phyloP scores from a whole-genome alignment of 2,797 vertebrate genomes.

The Leptodactylus fallax region DNA sequence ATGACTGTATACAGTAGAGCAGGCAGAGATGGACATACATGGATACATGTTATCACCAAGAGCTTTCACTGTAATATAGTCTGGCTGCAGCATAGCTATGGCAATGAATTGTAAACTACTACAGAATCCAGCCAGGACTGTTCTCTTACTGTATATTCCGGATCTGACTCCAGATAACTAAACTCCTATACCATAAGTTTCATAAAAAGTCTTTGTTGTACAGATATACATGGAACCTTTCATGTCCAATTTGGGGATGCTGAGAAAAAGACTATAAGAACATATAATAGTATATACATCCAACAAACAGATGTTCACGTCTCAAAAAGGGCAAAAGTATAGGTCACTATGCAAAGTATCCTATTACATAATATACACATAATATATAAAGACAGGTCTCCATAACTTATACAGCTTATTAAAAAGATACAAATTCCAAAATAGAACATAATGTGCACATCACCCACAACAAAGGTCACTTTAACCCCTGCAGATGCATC shows the following conservation, averaged over 20 bases:
- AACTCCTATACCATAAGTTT: neutral
- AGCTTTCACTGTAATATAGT: slow-evolving; percentile 31
- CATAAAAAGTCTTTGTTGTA: neutral
- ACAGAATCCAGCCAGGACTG: neutral
- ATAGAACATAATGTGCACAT: neutral
- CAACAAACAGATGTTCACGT: too few species aligned
- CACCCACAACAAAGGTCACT: neutral
- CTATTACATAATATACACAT: neutral
- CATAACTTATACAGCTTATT: neutral
- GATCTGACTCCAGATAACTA: neutral
- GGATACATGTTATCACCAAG: slow-evolving; percentile 28
- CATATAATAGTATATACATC: neutral
- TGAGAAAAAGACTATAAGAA: neutral
- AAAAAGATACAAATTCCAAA: neutral
- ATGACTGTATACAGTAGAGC: slow-evolving; percentile 38
- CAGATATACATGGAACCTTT: neutral
- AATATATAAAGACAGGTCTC: neutral
- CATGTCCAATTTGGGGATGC: neutral
- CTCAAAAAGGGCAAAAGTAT: neutral
- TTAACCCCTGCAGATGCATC: neutral
- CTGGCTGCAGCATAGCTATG: neutral
- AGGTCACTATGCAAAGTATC: neutral
- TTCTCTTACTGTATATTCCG: too few species aligned
- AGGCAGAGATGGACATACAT: slow-evolving; percentile 46
- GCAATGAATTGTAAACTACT: neutral